Conservation (phyloP, 2,113 vertebrate genomes). For the Rhinichthys klamathensis region DNA sequence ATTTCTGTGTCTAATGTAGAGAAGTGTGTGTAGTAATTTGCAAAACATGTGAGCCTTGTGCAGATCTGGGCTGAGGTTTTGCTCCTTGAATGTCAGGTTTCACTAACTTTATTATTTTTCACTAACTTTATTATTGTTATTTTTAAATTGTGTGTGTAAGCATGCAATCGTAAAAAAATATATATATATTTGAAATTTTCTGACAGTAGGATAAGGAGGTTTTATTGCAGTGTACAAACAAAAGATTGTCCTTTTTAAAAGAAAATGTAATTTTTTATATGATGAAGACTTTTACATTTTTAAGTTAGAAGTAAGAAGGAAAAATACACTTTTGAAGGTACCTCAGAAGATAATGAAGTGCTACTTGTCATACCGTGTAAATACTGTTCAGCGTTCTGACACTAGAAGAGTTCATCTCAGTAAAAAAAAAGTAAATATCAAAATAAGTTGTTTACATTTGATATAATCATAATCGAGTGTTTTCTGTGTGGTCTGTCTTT, state of each 20-base stretch:
- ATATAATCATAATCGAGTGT: background rate
- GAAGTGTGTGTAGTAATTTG: background rate
- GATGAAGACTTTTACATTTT: conserved; percentile 14
- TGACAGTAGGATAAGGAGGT: background rate
- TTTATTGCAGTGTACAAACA: background rate
- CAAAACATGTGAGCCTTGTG: background rate
- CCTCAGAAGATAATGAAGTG: conserved; percentile 16
- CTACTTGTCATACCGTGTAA: conserved; percentile 25
- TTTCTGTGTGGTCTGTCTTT: background rate
- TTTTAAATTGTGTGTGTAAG: no score
- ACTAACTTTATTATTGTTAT: background rate
- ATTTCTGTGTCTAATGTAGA: background rate
- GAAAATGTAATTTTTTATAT: background rate
- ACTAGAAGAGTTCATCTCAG: background rate
- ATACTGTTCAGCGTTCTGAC: conserved; percentile 29
- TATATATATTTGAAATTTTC: background rate
- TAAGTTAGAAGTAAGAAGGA: background rate
- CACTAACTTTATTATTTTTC: conserved; percentile 1
- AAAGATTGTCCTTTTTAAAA: background rate
- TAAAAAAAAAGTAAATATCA: background rate
- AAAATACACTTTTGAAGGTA: background rate
- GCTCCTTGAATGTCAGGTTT: conserved; percentile 27
- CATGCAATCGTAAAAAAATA: background rate
- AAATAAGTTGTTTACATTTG: conserved; percentile 13
- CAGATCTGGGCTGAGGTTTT: conserved; percentile 35